These are phyloP conservation scores for Gorsachius goisagi DNA, from an alignment of 2,113 vertebrate genomes.

Conservation along the genomic window DNA sequence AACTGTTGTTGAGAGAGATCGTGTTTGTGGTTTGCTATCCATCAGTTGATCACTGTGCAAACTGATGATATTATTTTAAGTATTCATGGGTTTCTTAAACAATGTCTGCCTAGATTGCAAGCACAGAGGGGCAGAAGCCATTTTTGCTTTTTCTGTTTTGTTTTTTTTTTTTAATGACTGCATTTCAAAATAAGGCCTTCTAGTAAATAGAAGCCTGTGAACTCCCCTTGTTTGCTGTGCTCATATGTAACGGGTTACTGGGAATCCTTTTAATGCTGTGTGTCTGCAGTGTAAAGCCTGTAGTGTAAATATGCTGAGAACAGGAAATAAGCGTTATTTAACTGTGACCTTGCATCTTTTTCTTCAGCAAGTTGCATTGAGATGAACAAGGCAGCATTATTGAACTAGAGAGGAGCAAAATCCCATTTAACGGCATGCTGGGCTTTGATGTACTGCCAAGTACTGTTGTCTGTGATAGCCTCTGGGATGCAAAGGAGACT, in stretches of 20 bases:
- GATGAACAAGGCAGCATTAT: conserved; percentile 38
- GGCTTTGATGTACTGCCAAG: conserved; percentile 46
- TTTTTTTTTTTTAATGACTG: neutral
- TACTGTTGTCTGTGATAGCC: conserved; percentile 22
- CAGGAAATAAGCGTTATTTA: conserved; percentile 36
- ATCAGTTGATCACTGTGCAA: neutral
- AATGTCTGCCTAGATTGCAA: neutral
- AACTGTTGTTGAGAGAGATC: neutral
- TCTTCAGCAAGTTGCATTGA: neutral
- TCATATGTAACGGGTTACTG: rapidly evolving
- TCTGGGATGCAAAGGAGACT: conserved; percentile 14
- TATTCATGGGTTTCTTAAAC: neutral
- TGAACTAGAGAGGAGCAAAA: conserved; percentile 6
- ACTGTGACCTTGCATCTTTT: conserved; percentile 45
- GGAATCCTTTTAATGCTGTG: neutral
- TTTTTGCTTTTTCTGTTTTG: neutral
- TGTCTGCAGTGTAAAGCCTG: neutral
- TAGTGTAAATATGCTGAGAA: neutral
- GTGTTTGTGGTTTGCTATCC: neutral
- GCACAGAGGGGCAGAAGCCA: neutral
- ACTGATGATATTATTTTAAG: neutral
- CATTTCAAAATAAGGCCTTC: neutral
- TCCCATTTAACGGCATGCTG: neutral
- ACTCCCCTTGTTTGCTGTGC: neutral
- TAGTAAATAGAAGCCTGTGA: neutral